phyloP scores from a whole-genome alignment of 2,888 invertebrate genomes.

The Acanthococcus lagerstroemiae region DNA sequence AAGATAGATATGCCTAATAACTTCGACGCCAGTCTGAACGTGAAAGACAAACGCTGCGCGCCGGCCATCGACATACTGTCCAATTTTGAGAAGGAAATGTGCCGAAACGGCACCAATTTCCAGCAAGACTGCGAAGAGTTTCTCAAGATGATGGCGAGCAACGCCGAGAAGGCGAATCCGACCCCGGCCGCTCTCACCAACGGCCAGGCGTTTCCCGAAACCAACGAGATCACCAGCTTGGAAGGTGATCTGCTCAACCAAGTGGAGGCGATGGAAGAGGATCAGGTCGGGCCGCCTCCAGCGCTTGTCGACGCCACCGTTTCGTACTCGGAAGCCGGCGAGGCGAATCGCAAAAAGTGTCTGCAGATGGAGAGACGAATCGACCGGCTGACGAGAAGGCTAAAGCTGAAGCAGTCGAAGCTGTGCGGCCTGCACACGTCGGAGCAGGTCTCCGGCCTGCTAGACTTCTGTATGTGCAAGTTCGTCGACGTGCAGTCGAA shows the following conservation, averaged over 20 bases:
- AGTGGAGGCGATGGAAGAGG: slow-evolving; percentile 3
- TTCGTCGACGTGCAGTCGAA: not conserved
- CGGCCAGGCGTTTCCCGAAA: slow-evolving; percentile 1
- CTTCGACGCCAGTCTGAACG: not conserved
- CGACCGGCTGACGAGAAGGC: slow-evolving; percentile 22
- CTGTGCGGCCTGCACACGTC: slow-evolving; percentile 15
- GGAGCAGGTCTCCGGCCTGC: slow-evolving; percentile 16
- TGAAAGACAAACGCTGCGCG: slow-evolving; percentile 22
- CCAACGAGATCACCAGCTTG: slow-evolving; percentile 5
- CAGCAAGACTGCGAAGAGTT: slow-evolving; percentile 25
- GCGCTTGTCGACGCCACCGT: not conserved
- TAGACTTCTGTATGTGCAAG: slow-evolving; percentile 17
- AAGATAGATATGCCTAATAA: slow-evolving; percentile 31
- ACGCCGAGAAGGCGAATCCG: slow-evolving; percentile 6
- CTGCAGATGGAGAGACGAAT: slow-evolving; percentile 24
- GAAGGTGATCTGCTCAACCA: slow-evolving; percentile 12
- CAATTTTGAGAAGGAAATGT: slow-evolving; percentile 20
- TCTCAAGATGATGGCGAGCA: slow-evolving; percentile 13
- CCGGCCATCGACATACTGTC: slow-evolving; percentile 8
- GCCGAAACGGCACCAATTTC: slow-evolving; percentile 18
- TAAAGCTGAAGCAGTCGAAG: slow-evolving; percentile 22
- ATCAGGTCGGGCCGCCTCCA: not conserved
- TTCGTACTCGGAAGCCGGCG: not conserved
- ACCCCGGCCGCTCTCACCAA: not conserved
- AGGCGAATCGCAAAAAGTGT: slow-evolving; percentile 20